Evolutionary conservation across 2,113 vertebrate genomes (phyloP), one percentile per base, ranked within the genome.

Genomic region (Illadopsis cleaveri): DNA sequence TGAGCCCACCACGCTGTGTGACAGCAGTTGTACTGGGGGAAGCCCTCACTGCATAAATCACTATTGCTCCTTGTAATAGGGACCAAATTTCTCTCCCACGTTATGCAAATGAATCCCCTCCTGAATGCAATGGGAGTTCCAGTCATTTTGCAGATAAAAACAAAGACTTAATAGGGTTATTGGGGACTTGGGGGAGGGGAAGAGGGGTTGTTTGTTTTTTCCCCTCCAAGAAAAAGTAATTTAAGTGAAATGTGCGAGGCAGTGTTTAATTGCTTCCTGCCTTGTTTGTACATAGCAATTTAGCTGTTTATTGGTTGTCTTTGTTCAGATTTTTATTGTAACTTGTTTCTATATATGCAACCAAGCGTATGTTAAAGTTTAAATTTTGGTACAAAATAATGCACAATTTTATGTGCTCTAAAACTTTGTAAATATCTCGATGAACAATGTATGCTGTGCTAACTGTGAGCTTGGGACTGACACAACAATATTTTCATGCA

Each of bases 381-480:
- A 96, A 95, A 97, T 95, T 97, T 97, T 85, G 47, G 82, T 97
- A 96, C 71, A 73, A 88, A 96, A 96, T 91, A 97, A 97, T 93
- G 97, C 98, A 98, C 98, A 98, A 98, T 98, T 98, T 97, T 98
- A 97, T 97, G 97, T 98, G 98, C 98, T 98, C 97, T 97, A 96
- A 93, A 96, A 89, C 79, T 98, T 94, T 98, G 97, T 98, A 98
- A 97, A 97, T 97, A 98, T 78, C 86, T 80, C 65, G 40, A 96
- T 88, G 87, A 96, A 96, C 96, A 94, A 96, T 88, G 88, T 97
- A 88, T 91, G 93, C 72, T 96, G 58, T 97, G 96, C 96, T 97
- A 92, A 97, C 91, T 90, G 92, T 97, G 92, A 96, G 95, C 93
- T 97, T 91, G 92, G 91, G 93, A 97, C 94, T 95, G 75, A 97